Conservation (phyloP, 2,888 invertebrate species). For the Byasa hedistus region DNA sequence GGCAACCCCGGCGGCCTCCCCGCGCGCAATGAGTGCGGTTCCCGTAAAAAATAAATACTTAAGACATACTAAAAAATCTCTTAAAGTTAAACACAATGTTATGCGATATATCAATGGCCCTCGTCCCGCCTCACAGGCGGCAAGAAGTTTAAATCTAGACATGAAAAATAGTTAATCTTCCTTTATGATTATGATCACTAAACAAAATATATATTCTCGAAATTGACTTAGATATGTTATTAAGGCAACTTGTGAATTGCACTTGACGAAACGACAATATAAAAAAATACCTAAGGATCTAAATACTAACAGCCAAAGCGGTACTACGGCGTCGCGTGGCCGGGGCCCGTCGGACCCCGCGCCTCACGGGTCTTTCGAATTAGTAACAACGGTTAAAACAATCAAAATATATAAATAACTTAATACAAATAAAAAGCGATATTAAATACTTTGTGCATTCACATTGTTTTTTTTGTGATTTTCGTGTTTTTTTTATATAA, state of each 20-base stretch:
- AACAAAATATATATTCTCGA: constrained; percentile 66
- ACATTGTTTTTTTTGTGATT: constrained; percentile 66
- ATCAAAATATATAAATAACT: constrained; percentile 76
- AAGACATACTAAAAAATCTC: constrained; percentile 66
- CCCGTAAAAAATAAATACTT: constrained; percentile 74
- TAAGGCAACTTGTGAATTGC: constrained; percentile 80
- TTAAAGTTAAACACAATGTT: constrained; percentile 66
- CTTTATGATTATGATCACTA: constrained; percentile 33
- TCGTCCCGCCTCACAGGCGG: constrained; percentile 57
- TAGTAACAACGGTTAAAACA: constrained; percentile 58
- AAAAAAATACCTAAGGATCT: constrained; percentile 64
- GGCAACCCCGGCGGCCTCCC: constrained; percentile 47
- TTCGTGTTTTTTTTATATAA: constrained; percentile 64
- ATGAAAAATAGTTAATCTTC: constrained; percentile 38
- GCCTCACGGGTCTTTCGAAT: constrained; percentile 47
- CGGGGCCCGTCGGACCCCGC: constrained; percentile 40
- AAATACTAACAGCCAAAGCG: constrained; percentile 76
- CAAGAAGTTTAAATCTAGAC: constrained; percentile 36
- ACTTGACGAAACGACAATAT: constrained; percentile 68
- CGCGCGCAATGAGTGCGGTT: constrained; percentile 57
- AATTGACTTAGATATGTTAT: constrained; percentile 80
- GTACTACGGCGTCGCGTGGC: constrained; percentile 69
- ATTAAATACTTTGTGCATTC: constrained; percentile 73
- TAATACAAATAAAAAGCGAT: constrained; percentile 61
- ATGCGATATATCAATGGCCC: constrained; percentile 61